Conservation (phyloP, 1,140 invertebrate species). For the Metopolophium dirhodum region DNA sequence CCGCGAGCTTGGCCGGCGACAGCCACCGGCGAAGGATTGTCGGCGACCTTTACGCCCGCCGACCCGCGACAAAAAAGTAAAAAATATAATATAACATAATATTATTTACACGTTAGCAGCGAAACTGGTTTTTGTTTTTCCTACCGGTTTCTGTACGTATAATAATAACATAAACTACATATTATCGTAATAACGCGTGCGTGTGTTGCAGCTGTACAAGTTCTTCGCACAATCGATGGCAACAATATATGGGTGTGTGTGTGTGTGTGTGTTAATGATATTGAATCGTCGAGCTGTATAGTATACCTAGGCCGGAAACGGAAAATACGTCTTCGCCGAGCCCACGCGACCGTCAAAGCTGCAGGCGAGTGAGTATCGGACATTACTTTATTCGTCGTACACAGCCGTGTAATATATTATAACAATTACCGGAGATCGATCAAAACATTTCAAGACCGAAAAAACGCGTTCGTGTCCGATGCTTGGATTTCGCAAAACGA, state of each 20-base stretch:
- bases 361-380: no score
- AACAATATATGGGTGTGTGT: no score
- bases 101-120: neutral
- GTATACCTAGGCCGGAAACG: neutral
- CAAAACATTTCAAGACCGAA: neutral
- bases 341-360: no score
- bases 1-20: slow-evolving; percentile 37
- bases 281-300: neutral
- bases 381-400: no score
- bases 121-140: neutral
- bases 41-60: slow-evolving; percentile 23
- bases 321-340: neutral
- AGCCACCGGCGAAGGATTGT: slow-evolving; percentile 32
- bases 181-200: neutral
- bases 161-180: neutral
- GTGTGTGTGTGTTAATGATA: neutral
- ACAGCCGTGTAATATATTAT: no score
- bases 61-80: neutral
- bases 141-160: neutral
- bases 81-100: neutral
- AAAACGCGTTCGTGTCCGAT: neutral
- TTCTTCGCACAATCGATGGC: neutral
- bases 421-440: neutral
- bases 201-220: neutral
- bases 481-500: neutral